Evolutionary conservation across 2,113 vertebrate genomes (phyloP).

Genomic region (Cervus canadensis): DNA sequence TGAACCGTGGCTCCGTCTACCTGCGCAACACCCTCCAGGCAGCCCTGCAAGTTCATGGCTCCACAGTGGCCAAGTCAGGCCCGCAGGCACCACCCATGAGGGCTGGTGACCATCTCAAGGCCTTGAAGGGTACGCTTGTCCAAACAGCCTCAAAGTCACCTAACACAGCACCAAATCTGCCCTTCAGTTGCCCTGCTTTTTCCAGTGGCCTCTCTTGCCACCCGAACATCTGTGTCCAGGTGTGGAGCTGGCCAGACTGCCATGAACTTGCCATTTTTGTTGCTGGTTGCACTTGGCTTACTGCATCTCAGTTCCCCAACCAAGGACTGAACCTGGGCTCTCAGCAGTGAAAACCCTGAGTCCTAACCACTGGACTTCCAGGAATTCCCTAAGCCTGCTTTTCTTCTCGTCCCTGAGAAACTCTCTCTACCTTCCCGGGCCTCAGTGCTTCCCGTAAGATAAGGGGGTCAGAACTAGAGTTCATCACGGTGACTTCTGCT

Average conservation of each 20-base stretch:
- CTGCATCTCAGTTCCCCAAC: background rate
- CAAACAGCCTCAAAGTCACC: background rate
- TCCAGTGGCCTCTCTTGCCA: background rate
- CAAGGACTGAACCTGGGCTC: background rate
- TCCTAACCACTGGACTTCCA: background rate
- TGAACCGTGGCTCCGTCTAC: background rate
- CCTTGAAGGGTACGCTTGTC: fast-evolving
- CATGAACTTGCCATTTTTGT: background rate
- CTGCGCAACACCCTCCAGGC: fast-evolving
- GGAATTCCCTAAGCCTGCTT: background rate
- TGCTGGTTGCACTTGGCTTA: background rate
- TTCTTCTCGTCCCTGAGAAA: background rate
- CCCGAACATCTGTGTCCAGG: background rate
- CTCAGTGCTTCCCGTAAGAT: background rate
- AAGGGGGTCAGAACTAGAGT: background rate
- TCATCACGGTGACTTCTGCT: background rate
- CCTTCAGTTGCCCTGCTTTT: background rate
- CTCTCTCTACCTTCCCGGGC: background rate
- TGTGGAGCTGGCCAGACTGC: fast-evolving
- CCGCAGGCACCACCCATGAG: fast-evolving
- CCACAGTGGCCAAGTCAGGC: background rate
- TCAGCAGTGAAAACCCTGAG: background rate
- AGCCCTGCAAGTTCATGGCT: background rate
- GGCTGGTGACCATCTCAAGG: background rate
- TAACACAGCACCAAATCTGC: background rate